These are phyloP conservation scores for Caenorhabditis briggsae DNA, from an alignment of 1,140 invertebrate species.

Conservation along the genomic window DNA sequence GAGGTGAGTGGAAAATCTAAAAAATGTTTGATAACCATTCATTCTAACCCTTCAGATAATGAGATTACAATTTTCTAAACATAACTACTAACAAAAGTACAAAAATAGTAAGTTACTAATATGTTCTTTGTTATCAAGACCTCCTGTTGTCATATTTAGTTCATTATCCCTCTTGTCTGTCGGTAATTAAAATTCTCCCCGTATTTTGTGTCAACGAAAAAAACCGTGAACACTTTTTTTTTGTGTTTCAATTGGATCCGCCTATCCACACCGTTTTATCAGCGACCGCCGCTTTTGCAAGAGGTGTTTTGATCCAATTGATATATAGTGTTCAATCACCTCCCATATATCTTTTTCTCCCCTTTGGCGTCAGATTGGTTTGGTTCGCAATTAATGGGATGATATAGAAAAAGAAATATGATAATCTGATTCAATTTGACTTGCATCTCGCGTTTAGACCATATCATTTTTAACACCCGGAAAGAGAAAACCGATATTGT, in stretches of 20 bases:
- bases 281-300: constrained; percentile 18
- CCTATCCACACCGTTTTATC: background rate
- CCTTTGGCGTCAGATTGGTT: background rate
- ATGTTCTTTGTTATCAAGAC: background rate
- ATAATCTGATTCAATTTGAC: constrained; percentile 30
- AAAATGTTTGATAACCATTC: background rate
- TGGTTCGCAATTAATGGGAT: background rate
- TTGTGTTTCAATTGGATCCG: too few species aligned
- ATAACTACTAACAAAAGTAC: background rate
- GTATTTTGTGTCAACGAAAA: too few species aligned
- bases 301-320: constrained; percentile 26
- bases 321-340: constrained; percentile 14
- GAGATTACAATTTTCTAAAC: constrained; percentile 36
- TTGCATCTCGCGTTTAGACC: background rate
- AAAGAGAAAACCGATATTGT: background rate
- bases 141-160: background rate
- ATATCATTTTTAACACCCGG: background rate
- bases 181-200: too few species aligned
- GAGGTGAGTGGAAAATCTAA: constrained; percentile 68
- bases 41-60: constrained; percentile 22
- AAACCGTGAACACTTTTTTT: too few species aligned
- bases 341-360: background rate
- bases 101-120: constrained; percentile 18
- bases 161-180: background rate
- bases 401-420: constrained; percentile 5